phyloP scores from a whole-genome alignment of 2,888 invertebrate genomes.

The Luffia ferchaultella region DNA sequence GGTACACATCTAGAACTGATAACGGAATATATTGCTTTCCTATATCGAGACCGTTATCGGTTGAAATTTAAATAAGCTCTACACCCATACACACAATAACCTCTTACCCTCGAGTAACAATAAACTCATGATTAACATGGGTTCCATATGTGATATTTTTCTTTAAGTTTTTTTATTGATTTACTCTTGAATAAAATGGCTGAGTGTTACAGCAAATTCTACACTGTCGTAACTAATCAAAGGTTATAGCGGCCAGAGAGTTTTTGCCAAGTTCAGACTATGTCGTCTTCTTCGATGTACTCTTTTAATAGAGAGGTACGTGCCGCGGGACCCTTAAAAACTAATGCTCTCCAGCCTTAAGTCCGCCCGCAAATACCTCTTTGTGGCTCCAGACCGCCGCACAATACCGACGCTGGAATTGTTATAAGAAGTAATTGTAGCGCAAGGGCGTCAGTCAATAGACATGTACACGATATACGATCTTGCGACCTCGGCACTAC shows the following conservation, averaged over 20 bases:
- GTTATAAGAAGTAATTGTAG: constrained; percentile 39
- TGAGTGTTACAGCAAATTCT: too few species aligned
- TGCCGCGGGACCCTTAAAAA: constrained; percentile 48
- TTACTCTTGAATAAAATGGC: too few species aligned
- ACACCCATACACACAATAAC: too few species aligned
- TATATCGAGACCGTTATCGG: background rate
- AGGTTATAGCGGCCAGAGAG: too few species aligned
- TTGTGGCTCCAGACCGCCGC: constrained; percentile 44
- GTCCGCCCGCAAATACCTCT: constrained; percentile 62
- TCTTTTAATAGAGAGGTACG: background rate
- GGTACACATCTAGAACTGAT: background rate
- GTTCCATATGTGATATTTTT: too few species aligned
- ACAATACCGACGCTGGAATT: constrained; percentile 32
- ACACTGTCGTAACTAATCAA: too few species aligned
- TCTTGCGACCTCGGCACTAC: accelerated
- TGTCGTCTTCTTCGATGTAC: too few species aligned
- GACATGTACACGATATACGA: constrained; percentile 15
- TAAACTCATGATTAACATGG: too few species aligned
- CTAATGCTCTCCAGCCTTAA: constrained; percentile 57
- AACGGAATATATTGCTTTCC: background rate
- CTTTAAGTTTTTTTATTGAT: too few species aligned
- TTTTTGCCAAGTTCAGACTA: too few species aligned
- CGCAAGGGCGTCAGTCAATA: constrained; percentile 13
- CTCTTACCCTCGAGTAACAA: too few species aligned
- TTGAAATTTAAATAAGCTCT: background rate